A percentile compares a stretch with the other conserved stretches of the same genome.
These are phyloP conservation scores for Apodemia duryi DNA, from an alignment of 2,888 invertebrate genomes.

Conservation along the genomic window DNA sequence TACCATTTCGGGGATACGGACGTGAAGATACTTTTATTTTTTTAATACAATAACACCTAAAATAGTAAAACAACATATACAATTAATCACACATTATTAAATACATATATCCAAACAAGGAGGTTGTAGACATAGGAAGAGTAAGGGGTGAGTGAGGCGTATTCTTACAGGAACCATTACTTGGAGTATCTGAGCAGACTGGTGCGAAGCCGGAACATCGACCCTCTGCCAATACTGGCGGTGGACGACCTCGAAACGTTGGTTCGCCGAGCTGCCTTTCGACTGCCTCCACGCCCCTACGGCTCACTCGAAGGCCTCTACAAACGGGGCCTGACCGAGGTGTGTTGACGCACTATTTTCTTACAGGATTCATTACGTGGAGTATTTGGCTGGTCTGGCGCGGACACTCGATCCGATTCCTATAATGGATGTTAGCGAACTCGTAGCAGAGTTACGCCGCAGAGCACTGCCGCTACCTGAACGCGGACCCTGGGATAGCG, in stretches of 20 bases:
- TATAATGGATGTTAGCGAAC: constrained; percentile 92
- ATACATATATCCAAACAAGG: too few species aligned
- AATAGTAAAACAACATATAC: too few species aligned
- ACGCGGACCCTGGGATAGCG: constrained; percentile 89
- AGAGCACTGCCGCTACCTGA: constrained; percentile 91
- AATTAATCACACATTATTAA: too few species aligned
- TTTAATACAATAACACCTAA: too few species aligned
- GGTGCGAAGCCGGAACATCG: constrained; percentile 85
- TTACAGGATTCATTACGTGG: constrained; percentile 95
- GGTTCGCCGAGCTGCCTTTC: constrained; percentile 85
- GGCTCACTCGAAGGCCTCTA: constrained; percentile 84
- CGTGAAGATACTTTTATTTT: too few species aligned
- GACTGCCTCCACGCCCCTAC: constrained; percentile 87
- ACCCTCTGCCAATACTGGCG: constrained; percentile 87
- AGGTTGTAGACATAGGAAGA: not conserved
- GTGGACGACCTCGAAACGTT: constrained; percentile 91
- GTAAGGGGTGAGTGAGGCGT: constrained; percentile 48
- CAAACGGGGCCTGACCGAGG: constrained; percentile 82
- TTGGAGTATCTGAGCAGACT: constrained; percentile 91
- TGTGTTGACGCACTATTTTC: constrained; percentile 55
- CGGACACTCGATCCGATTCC: constrained; percentile 93
- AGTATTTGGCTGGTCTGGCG: constrained; percentile 94
- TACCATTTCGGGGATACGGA: too few species aligned
- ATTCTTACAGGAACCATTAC: constrained; percentile 89
- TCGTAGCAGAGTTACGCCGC: constrained; percentile 91